Evolutionary conservation across 2,888 invertebrate species (phyloP).

Genomic region (Thysanoteuthis rhombus): DNA sequence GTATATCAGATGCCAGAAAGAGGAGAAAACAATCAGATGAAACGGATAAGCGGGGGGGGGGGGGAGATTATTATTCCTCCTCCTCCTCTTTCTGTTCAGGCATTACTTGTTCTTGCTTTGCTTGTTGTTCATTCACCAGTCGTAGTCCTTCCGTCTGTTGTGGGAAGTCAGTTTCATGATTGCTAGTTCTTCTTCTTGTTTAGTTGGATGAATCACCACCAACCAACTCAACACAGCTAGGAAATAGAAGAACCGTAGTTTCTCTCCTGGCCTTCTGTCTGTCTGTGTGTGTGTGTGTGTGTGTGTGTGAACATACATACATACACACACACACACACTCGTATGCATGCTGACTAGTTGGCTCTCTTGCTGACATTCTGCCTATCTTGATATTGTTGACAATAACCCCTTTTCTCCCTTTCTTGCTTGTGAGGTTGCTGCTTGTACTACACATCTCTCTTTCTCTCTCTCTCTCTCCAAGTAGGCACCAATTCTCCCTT

Average conservation of each 20-base stretch:
- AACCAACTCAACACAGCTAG: not conserved
- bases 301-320: no score
- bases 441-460: no score
- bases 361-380: not conserved
- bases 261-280: not conserved
- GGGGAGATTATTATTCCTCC: not conserved
- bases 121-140: not conserved
- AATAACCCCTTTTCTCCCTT: not conserved
- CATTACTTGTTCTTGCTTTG: not conserved
- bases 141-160: no score
- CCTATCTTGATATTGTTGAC: slow-evolving; percentile 12
- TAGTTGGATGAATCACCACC: not conserved
- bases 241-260: not conserved
- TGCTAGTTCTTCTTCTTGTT: not conserved
- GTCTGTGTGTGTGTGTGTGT: not conserved
- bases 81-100: not conserved
- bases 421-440: not conserved
- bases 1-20: no score
- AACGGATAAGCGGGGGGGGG: no score
- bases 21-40: no score
- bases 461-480: not conserved
- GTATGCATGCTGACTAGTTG: no score
- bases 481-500: not conserved
- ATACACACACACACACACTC: no score
- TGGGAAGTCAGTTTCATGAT: not conserved